Conservation (phyloP, 2,888 invertebrate species). For the Dynastes maya region DNA sequence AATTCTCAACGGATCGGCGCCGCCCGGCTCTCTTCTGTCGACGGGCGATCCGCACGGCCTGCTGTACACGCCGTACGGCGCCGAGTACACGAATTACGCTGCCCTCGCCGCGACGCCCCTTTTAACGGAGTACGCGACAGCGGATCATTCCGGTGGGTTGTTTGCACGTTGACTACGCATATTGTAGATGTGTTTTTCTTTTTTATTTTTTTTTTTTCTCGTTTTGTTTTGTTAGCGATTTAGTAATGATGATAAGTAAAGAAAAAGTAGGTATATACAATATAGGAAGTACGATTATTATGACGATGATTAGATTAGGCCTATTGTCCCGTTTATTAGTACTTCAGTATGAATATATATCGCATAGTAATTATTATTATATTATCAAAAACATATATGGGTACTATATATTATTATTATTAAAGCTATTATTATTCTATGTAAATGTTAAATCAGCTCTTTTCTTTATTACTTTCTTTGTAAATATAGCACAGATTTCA, state of each 20-base stretch:
- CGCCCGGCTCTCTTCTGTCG: slow-evolving; percentile 79
- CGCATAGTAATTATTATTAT: slow-evolving; percentile 24
- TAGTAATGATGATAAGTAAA: not conserved
- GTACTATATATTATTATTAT: slow-evolving; percentile 44
- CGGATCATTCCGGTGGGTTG: slow-evolving; percentile 97
- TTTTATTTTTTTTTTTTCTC: too few relatives aligned
- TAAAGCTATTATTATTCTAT: slow-evolving; percentile 30
- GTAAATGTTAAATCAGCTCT: slow-evolving; percentile 33
- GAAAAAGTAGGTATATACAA: not conserved
- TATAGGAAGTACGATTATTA: too few relatives aligned
- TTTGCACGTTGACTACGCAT: slow-evolving; percentile 80
- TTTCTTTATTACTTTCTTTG: slow-evolving; percentile 9
- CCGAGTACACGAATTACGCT: slow-evolving; percentile 93
- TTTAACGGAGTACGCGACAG: slow-evolving; percentile 86
- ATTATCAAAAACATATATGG: slow-evolving; percentile 29
- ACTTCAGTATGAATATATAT: slow-evolving; percentile 26
- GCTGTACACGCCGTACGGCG: slow-evolving; percentile 87
- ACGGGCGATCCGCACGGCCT: slow-evolving; percentile 85
- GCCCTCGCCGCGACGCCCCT: slow-evolving; percentile 87
- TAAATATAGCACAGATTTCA: slow-evolving; percentile 12
- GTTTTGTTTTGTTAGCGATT: slow-evolving; percentile 12
- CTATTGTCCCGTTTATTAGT: slow-evolving; percentile 11
- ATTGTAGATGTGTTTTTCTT: slow-evolving; percentile 14
- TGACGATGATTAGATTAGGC: not conserved
- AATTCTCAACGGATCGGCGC: slow-evolving; percentile 75